Evolutionary conservation across 2,113 vertebrate species (phyloP).

Genomic region (Enhydra lutris): DNA sequence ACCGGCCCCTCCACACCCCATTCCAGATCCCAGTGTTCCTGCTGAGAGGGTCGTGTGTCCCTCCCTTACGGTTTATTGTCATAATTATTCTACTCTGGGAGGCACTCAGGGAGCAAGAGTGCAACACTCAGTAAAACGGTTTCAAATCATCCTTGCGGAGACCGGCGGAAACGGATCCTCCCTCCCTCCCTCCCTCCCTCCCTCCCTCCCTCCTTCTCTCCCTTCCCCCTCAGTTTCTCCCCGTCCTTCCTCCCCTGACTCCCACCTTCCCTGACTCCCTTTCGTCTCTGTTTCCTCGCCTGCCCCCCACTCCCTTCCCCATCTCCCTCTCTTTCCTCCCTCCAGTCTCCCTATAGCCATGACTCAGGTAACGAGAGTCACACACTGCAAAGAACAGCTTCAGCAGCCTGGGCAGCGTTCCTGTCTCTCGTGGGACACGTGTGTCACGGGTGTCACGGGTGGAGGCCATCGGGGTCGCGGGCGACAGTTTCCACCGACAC

Average conservation of each 20-base stretch:
- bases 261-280: fast-evolving
- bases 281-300: neutral
- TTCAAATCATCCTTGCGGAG: neutral
- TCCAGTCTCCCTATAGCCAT: fast-evolving
- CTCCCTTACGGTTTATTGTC: neutral
- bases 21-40: neutral
- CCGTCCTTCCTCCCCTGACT: fast-evolving
- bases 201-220: fast-evolving
- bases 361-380: fast-evolving
- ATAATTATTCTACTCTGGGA: neutral
- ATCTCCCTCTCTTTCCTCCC: neutral
- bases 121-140: neutral
- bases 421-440: fast-evolving
- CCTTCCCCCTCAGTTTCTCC: neutral
- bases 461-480: fast-evolving
- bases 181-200: fast-evolving
- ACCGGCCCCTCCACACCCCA: neutral
- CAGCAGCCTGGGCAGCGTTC: fast-evolving
- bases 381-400: fast-evolving
- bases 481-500: fast-evolving
- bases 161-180: fast-evolving
- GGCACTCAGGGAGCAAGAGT: neutral
- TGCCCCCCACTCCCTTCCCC: neutral
- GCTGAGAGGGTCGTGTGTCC: fast-evolving
- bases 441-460: fast-evolving